phyloP scores from a whole-genome alignment of 2,797 vertebrate genomes.

The Melanotaenia maccullochi region DNA sequence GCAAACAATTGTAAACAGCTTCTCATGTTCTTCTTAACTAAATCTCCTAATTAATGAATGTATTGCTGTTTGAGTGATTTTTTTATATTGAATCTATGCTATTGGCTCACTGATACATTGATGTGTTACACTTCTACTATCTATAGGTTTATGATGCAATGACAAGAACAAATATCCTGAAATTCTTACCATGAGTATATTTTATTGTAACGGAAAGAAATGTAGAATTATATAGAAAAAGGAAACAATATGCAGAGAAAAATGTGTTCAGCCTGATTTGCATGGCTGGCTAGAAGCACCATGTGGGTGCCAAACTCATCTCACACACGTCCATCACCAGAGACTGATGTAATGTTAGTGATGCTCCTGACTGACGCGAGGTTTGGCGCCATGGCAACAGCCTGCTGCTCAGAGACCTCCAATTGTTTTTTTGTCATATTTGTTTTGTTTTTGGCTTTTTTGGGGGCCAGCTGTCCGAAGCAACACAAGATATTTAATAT shows the following conservation, averaged over 20 bases:
- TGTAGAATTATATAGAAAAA: background rate
- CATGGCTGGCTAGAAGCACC: conserved; percentile 44
- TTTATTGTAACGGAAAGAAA: background rate
- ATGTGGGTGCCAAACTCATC: conserved; percentile 60
- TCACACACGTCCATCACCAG: conserved; percentile 66
- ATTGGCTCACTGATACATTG: too few relatives aligned
- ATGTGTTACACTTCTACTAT: too few relatives aligned
- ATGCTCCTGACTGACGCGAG: conserved; percentile 40
- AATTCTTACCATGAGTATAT: too few relatives aligned
- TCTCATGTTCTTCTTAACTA: too few relatives aligned
- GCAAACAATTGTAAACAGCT: too few relatives aligned
- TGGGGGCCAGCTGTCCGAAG: conserved; percentile 22
- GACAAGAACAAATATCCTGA: too few relatives aligned
- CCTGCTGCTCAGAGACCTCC: conserved; percentile 39
- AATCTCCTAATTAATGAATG: too few relatives aligned
- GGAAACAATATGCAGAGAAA: background rate
- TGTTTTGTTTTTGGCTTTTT: background rate
- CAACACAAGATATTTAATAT: conserved; percentile 12
- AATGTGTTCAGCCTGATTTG: conserved; percentile 22
- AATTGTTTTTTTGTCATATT: conserved; percentile 17
- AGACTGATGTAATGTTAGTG: conserved; percentile 52
- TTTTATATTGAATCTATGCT: too few relatives aligned
- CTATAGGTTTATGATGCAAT: too few relatives aligned
- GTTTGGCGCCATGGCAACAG: conserved; percentile 62
- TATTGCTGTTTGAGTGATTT: too few relatives aligned